These are phyloP conservation scores for Romanogobio albipinnatus DNA, from an alignment of 2,113 vertebrate species.

Conservation along the genomic window DNA sequence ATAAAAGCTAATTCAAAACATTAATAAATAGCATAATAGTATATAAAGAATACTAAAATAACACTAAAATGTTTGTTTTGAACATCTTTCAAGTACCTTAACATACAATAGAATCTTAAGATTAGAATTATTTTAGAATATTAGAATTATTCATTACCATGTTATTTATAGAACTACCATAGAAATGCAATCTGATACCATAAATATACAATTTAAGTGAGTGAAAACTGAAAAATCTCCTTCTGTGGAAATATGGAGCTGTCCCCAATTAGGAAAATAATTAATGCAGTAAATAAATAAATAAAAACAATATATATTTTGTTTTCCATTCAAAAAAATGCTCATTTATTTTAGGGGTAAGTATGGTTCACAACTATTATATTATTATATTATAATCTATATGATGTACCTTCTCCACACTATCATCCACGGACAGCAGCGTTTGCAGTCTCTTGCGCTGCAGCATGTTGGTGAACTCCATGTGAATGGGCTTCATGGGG, in stretches of 20 bases:
- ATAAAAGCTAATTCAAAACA: not conserved
- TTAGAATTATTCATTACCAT: not conserved
- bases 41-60: not conserved
- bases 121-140: too few relatives aligned
- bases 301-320: too few relatives aligned
- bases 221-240: too few relatives aligned
- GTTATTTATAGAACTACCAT: not conserved
- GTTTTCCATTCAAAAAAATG: too few relatives aligned
- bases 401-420: constrained; percentile 85
- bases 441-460: constrained; percentile 94
- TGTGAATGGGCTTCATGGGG: constrained; percentile 95
- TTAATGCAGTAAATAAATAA: too few relatives aligned
- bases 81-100: too few relatives aligned
- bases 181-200: too few relatives aligned
- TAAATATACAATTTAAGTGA: too few relatives aligned
- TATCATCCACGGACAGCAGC: constrained; percentile 94
- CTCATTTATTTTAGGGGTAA: not conserved
- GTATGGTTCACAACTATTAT: not conserved
- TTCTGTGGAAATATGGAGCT: too few relatives aligned
- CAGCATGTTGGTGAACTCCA: constrained; percentile 97
- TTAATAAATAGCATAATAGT: not conserved
- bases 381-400: not conserved
- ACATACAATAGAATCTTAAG: too few relatives aligned
- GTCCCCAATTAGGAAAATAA: too few relatives aligned
- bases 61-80: too few relatives aligned